Conservation (phyloP, 1,140 invertebrate genomes). For the Psix sp. region DNA sequence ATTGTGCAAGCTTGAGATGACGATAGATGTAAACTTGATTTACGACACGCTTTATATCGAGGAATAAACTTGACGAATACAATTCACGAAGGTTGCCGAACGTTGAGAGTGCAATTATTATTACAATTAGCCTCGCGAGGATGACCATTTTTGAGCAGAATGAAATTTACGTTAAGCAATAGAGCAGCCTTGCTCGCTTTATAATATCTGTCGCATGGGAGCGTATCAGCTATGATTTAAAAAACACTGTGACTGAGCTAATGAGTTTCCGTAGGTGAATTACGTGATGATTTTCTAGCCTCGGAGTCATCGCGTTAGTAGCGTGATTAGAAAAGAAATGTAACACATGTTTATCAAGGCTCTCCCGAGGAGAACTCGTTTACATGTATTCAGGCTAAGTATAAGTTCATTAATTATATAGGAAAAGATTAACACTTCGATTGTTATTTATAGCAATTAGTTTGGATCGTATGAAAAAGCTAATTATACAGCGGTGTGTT, state of each 20-base stretch:
- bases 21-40: slow-evolving; percentile 41
- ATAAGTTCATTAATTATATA: slow-evolving; percentile 1
- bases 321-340: slow-evolving; percentile 45
- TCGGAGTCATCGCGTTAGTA: slow-evolving; percentile 12
- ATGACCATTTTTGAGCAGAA: slow-evolving; percentile 36
- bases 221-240: slow-evolving; percentile 16
- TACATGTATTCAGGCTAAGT: slow-evolving; percentile 16
- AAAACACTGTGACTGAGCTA: slow-evolving; percentile 7
- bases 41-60: slow-evolving; percentile 16
- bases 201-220: slow-evolving; percentile 3
- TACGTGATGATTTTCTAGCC: slow-evolving; percentile 31
- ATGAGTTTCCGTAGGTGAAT: slow-evolving; percentile 43
- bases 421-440: not conserved
- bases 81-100: not conserved
- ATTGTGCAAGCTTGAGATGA: slow-evolving; percentile 29
- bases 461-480: not conserved
- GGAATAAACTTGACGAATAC: slow-evolving; percentile 35
- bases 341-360: slow-evolving; percentile 40
- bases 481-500: no score
- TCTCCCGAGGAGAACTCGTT: not conserved
- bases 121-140: slow-evolving; percentile 33
- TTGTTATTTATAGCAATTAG: slow-evolving; percentile 1
- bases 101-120: slow-evolving; percentile 19
- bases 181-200: slow-evolving; percentile 31
- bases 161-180: slow-evolving; percentile 25